These are phyloP conservation scores for Porites cylindrica DNA, from an alignment of 92 coral and sea anemone species.

Conservation along the genomic window DNA sequence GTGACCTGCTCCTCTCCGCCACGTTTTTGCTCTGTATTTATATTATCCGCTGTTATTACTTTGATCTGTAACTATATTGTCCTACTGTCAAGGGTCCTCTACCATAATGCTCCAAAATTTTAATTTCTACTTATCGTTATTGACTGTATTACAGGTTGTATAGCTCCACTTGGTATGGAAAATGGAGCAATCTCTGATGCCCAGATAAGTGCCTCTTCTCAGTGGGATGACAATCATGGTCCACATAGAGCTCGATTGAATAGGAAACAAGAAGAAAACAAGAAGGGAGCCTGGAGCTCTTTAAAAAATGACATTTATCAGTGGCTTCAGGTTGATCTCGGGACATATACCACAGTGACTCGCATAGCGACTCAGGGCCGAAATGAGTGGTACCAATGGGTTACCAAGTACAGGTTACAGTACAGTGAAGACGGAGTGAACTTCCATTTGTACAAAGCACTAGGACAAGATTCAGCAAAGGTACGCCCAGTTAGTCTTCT, in stretches of 20 bases:
- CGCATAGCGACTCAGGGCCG: background rate
- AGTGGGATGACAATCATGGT: background rate
- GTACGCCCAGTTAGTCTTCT: no score
- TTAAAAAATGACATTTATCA: background rate
- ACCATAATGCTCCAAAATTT: background rate
- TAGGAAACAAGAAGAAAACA: background rate
- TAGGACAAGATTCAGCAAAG: background rate
- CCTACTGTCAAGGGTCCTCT: no score
- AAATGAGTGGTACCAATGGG: background rate
- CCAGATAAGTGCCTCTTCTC: conserved; percentile 8
- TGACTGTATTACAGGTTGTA: background rate
- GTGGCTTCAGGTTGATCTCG: conserved; percentile 28
- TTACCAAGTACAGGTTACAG: conserved; percentile 8
- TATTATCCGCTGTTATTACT: no score
- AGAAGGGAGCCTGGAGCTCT: background rate
- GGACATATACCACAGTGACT: background rate
- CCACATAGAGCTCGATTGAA: conserved; percentile 13
- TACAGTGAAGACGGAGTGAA: conserved; percentile 9
- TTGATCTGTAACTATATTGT: no score
- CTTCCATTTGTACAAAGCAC: conserved; percentile 22
- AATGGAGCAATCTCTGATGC: conserved; percentile 4
- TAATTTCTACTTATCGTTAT: background rate
- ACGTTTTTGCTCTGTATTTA: no score
- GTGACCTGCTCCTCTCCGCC: no score
- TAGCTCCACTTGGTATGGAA: conserved; percentile 31